Evolutionary conservation across 2,797 vertebrate genomes (phyloP).

Genomic region (Allochrocebus solatus): DNA sequence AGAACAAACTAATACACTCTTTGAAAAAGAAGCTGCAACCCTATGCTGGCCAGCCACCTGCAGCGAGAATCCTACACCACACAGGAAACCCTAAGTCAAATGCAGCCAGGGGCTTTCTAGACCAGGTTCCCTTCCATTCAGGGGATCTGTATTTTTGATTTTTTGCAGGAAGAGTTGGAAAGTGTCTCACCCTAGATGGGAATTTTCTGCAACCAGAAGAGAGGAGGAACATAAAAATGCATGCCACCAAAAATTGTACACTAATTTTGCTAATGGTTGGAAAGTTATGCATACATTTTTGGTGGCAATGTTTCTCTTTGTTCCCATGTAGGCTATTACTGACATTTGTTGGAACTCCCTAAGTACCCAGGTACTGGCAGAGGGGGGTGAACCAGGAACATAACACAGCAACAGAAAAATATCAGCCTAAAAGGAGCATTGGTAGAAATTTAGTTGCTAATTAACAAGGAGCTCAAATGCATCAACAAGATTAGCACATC

Average conservation of each 20-base stretch:
- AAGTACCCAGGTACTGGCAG: too few species aligned
- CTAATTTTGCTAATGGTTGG: not conserved
- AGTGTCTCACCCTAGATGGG: not conserved
- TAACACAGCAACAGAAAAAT: not conserved
- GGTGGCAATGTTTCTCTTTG: not conserved
- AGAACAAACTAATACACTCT: not conserved
- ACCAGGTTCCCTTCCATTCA: not conserved
- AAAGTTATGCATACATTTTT: not conserved
- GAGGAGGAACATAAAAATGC: not conserved
- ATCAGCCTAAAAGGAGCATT: not conserved
- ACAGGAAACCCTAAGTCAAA: not conserved
- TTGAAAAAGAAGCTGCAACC: not conserved
- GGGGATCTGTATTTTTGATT: not conserved
- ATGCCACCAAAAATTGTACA: not conserved
- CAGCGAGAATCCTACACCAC: not conserved
- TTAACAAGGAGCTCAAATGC: not conserved
- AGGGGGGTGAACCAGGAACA: not conserved
- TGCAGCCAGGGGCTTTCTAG: not conserved
- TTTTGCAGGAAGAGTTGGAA: not conserved
- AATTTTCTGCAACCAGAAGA: not conserved
- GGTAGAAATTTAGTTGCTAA: not conserved
- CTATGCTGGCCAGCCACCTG: not conserved
- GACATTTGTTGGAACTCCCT: not conserved
- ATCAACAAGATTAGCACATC: not conserved
- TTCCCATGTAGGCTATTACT: not conserved